Percentiles rank a stretch among this genome's conserved stretches.
Evolutionary conservation across 2,888 invertebrate species (phyloP).

Genomic region (Cecidostiba fungosa): DNA sequence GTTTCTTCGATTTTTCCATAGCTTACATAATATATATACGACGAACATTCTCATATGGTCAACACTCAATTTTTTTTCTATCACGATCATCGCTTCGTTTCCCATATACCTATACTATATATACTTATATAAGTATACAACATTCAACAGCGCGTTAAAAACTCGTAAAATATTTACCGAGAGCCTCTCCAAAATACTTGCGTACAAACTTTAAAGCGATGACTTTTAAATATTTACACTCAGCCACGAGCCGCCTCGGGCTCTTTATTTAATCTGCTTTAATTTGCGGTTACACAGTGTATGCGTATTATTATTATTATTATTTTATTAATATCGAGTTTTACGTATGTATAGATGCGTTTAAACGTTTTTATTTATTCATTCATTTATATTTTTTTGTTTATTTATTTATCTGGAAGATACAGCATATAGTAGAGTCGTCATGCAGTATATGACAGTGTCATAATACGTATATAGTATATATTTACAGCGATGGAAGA

Average conservation of each 20-base stretch:
- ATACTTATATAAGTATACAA: conserved; percentile 34
- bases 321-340: conserved; percentile 40
- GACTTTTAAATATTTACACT: conserved; percentile 53
- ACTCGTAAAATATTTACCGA: conserved; percentile 46
- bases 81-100: neutral
- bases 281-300: conserved; percentile 13
- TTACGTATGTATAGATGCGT: conserved; percentile 45
- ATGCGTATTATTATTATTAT: conserved; percentile 9
- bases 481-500: neutral
- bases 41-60: conserved; percentile 33
- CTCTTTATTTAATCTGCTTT: conserved; percentile 14
- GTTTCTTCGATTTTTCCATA: neutral
- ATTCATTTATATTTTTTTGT: neutral
- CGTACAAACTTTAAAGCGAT: conserved; percentile 51
- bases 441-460: no score
- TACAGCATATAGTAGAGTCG: neutral
- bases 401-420: conserved; percentile 26
- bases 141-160: conserved; percentile 56
- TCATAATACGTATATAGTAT: no score
- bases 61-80: conserved; percentile 42
- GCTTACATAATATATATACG: neutral
- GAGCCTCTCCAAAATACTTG: conserved; percentile 34
- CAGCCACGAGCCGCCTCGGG: neutral
- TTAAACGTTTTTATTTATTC: conserved; percentile 14
- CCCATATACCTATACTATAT: neutral